Base-by-base conservation (phyloP, 23 tunicate species). In the Pegea sp. region DNA sequence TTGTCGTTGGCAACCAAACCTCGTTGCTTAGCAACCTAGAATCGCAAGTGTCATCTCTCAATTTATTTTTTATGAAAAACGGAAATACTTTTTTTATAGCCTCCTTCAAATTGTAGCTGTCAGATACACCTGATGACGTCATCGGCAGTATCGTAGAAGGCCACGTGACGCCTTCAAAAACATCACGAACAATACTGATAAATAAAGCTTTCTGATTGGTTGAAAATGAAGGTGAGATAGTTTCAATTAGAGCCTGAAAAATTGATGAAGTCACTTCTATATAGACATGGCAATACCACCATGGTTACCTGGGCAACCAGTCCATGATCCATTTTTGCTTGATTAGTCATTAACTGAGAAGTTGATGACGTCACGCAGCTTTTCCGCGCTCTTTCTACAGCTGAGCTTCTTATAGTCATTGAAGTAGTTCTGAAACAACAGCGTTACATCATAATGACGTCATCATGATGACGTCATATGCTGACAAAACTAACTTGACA, bases 251-350 rank as follows among this genome's bases (percentile, higher is more conserved):
- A 1, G 93, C 78, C 93, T 79, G 62, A 46, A 33, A 34, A 57
- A 33, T 4, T 51, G 20, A n/a, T 11, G 11, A 7, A 51, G 56
- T 13, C 13, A n/a, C 56, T 8, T 21, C 50, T 11, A 24, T 7
- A 24, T 26, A 11, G 7, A 16, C 18, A 28, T 8, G 49, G 50
- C 56, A n/a, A 13, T 7, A n/a, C 24, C 16, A 22, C 7, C 56
- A 51, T 16, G 28, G 5, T 24, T 44, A 80, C 93, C 62, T 80
- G 93, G 11, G 79, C 93, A 32, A 71, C 93, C 26, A 80, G 62
- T 22, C 93, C 93, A 33, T 80, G 93, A 30, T 80, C 93, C 27
- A 80, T 65, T 49, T 80, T 80, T 18, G 93, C 79, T 61, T 80
- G 93, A 19, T 61, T 68, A n/a, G 66, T 80, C 48, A 80, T 44